These are phyloP conservation scores for Coendou prehensilis DNA, from an alignment of 2,797 vertebrate genomes.

Conservation along the genomic window DNA sequence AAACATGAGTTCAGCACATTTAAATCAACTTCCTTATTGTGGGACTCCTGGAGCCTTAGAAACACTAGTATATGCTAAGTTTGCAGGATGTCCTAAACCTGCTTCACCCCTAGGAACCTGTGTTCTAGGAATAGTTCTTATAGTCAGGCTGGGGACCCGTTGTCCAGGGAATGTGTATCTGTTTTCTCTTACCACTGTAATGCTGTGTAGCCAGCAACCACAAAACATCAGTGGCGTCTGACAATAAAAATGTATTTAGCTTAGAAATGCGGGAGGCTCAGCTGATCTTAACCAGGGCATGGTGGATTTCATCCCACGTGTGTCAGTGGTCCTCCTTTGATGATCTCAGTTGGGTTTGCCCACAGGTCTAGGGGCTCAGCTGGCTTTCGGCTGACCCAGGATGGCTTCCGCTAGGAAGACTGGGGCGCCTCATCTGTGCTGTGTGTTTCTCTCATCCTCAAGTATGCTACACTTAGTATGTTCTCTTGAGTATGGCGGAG, in stretches of 20 bases:
- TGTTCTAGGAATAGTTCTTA: not conserved
- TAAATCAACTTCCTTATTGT: not conserved
- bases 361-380: not conserved
- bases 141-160: not conserved
- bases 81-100: not conserved
- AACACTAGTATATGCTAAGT: not conserved
- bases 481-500: conserved; percentile 17
- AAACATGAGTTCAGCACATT: not conserved
- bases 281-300: not conserved
- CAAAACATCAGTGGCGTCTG: not conserved
- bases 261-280: not conserved
- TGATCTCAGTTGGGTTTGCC: not conserved
- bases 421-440: not conserved
- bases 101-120: not conserved
- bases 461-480: not conserved
- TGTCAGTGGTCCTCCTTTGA: not conserved
- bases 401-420: not conserved
- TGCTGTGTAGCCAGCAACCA: not conserved
- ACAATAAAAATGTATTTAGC: not conserved
- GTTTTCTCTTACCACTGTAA: not conserved
- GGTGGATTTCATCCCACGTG: not conserved
- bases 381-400: not conserved
- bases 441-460: not conserved
- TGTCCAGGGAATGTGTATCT: not conserved
- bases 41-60: not conserved